Conservation (phyloP, 2,888 invertebrate species). For the Drosophila greeni region DNA sequence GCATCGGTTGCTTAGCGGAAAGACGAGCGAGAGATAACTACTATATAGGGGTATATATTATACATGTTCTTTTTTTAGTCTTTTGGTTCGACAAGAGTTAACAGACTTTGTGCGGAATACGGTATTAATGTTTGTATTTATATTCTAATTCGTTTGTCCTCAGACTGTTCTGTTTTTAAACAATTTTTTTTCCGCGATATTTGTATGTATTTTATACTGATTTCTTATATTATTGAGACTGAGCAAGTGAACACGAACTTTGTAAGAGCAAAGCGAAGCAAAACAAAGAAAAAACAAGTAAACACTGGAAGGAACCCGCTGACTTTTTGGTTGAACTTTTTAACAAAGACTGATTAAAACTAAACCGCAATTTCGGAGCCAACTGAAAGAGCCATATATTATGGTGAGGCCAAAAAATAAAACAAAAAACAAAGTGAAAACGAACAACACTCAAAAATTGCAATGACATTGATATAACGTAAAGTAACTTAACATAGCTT, state of each 20-base stretch:
- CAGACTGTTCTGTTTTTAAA: slow-evolving; percentile 14
- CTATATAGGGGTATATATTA: slow-evolving; percentile 5
- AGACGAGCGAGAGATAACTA: slow-evolving; percentile 11
- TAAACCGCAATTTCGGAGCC: slow-evolving; percentile 71
- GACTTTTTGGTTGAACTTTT: slow-evolving; percentile 75
- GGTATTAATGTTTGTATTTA: slow-evolving; percentile 41
- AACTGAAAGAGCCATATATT: slow-evolving; percentile 67
- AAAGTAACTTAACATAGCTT: slow-evolving; percentile 66
- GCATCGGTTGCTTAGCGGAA: slow-evolving; percentile 36
- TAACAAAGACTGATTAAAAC: slow-evolving; percentile 74
- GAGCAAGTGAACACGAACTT: slow-evolving; percentile 65
- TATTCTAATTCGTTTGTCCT: slow-evolving; percentile 33
- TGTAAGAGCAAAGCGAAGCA: slow-evolving; percentile 35
- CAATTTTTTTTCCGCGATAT: slow-evolving; percentile 28
- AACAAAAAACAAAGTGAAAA: slow-evolving; percentile 16
- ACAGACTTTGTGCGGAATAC: slow-evolving; percentile 18
- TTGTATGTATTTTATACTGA: slow-evolving; percentile 37
- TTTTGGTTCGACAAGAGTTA: slow-evolving; percentile 37
- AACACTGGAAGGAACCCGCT: slow-evolving; percentile 65
- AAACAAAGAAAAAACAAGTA: slow-evolving; percentile 37
- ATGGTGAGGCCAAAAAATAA: slow-evolving; percentile 64
- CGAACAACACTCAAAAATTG: slow-evolving; percentile 51
- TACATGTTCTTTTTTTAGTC: slow-evolving; percentile 1
- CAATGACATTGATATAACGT: slow-evolving; percentile 71
- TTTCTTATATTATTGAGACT: slow-evolving; percentile 71